Conservation (phyloP, 2,888 invertebrate species). For the Idaea aversata region DNA sequence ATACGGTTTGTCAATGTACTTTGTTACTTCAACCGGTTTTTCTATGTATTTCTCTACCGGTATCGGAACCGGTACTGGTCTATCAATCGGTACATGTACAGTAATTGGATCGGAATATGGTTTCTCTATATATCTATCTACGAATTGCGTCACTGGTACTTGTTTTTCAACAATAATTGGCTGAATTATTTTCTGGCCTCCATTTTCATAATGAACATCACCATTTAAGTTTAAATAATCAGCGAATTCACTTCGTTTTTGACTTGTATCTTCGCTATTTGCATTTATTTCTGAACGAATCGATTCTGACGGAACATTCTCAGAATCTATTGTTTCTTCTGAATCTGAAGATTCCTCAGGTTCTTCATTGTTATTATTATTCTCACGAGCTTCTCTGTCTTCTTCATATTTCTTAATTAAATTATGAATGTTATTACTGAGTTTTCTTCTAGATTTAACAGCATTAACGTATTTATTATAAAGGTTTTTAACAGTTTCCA, state of each 20-base stretch:
- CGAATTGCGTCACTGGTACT: conserved; percentile 68
- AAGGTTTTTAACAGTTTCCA: conserved; percentile 50
- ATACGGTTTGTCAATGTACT: conserved; percentile 80
- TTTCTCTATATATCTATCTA: conserved; percentile 68
- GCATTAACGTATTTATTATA: conserved; percentile 60
- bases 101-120: conserved; percentile 64
- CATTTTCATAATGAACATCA: conserved; percentile 19
- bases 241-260: conserved; percentile 43
- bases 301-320: neutral
- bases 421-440: conserved; percentile 55
- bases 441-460: conserved; percentile 61
- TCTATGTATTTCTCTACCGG: conserved; percentile 77
- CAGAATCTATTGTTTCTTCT: conserved; percentile 32
- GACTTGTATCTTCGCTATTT: conserved; percentile 41
- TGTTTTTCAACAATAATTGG: conserved; percentile 73
- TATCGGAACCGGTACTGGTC: conserved; percentile 67
- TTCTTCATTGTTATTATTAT: conserved; percentile 35
- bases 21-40: conserved; percentile 74
- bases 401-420: conserved; percentile 54
- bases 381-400: conserved; percentile 49
- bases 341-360: conserved; percentile 36
- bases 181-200: conserved; percentile 61
- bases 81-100: conserved; percentile 61
- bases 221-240: neutral
- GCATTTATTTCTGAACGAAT: conserved; percentile 45